These are phyloP conservation scores for Pectinophora gossypiella DNA, from an alignment of 1,140 invertebrate genomes.

Conservation along the genomic window DNA sequence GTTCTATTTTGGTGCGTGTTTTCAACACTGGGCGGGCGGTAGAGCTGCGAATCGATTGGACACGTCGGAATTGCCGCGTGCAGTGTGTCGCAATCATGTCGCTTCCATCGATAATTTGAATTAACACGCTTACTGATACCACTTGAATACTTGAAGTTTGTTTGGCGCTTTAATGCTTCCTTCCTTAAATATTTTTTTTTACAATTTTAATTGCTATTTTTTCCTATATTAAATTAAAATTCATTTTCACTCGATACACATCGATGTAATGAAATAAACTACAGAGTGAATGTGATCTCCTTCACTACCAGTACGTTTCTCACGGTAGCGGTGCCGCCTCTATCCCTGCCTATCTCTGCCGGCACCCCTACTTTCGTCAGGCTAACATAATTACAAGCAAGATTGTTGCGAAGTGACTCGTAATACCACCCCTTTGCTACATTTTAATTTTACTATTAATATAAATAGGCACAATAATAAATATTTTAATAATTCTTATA, in stretches of 20 bases:
- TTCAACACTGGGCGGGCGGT: constrained; percentile 42
- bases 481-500: too few relatives aligned
- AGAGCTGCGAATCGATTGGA: constrained; percentile 39
- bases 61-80: constrained; percentile 19
- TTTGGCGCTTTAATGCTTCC: too few relatives aligned
- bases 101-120: neutral
- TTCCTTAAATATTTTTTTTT: too few relatives aligned
- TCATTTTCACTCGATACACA: too few relatives aligned
- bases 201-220: too few relatives aligned
- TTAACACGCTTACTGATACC: neutral
- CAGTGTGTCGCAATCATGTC: constrained; percentile 9
- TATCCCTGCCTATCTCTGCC: too few relatives aligned
- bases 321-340: too few relatives aligned
- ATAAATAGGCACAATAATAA: constrained; percentile 1
- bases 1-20: constrained; percentile 47
- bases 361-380: constrained; percentile 52
- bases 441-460: constrained; percentile 28
- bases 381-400: constrained; percentile 66
- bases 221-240: too few relatives aligned
- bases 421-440: constrained; percentile 57
- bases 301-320: too few relatives aligned
- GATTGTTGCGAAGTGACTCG: constrained; percentile 69
- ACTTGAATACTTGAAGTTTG: too few relatives aligned
- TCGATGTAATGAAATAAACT: too few relatives aligned
- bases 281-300: too few relatives aligned